Base-by-base conservation (phyloP, 2,888 invertebrate species). In the Lepetodrilus schrolli region DNA sequence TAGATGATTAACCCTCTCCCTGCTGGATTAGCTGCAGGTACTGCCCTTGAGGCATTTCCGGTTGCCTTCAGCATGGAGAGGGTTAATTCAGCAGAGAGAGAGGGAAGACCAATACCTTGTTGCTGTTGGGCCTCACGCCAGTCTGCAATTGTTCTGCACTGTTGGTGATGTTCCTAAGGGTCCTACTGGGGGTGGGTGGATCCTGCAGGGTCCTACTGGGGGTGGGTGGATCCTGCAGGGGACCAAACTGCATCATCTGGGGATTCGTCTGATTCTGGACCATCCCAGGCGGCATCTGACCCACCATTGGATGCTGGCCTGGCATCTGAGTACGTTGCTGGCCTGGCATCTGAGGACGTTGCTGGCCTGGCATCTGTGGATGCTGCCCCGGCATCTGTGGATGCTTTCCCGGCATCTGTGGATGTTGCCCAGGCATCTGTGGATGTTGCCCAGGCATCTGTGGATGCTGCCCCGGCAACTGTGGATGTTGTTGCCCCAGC, bases 131-230 rank as follows among this genome's bases (percentile, higher is more conserved):
- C 30, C 68, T 38, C 17, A 70, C 38, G 21, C 74, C 43, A 20
- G 10, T 49, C 34, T 58, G 65, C 10, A 43, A 34, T 49, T 47
- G 69, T 17, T 79, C 78, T 20, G 80, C 79, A 70, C 83, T 88
- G 80, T 93, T 93, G 1, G 93, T 92, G 58, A 93, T 92, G 80
- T 93, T 93, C 4, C 92, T 91, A 21, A 92, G 87, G 21, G 92
- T 92, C 48, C 93, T 90, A 78, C 70, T 66, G 36, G 58, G 66
- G 20, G 68, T 74, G 69, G 23, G 20, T n/a, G 70, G 66, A 8
- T 74, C 74, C 37, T 51, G 48, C n/a, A 92, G 87, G 21, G 92
- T 92, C 48, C 93, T 90, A 78, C 70, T 66, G 36, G 58, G 66
- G 20, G 68, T 74, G 69, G 23, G 20, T n/a, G 70, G 66, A 8